Base-by-base conservation (phyloP, 2,797 vertebrate genomes). In the Crocidura indochinensis region DNA sequence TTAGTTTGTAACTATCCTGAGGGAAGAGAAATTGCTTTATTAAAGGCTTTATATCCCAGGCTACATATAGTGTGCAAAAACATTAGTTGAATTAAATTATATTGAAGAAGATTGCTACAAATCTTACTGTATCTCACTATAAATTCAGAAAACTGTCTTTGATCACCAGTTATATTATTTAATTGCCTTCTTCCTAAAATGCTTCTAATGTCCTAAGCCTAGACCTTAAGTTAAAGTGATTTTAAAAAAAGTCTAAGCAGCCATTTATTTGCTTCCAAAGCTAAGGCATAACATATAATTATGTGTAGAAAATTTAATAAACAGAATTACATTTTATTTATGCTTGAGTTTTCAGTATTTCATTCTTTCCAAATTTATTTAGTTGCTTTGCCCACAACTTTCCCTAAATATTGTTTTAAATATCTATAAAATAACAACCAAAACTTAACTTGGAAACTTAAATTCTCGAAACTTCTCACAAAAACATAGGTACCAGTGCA, bases 221-320 rank as follows among this genome's bases (percentile, higher is more conserved):
- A 92, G 76, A 90, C 26, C 17, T 85, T 91, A 46, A 82, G 51
- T 49, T 86, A 53, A 90, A 86, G 53, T 80, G 68, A 87, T 47
- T 67, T 38, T 73, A 22, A 65, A 53, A 84, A 62, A 85, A 85
- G 87, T 87, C 46, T 10, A 79, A 68, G 10, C 31, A 15, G n/a
- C 20, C 46, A 92, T 80, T 95, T 68, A 90, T 88, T 86, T 90
- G 38, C 53, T 81, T 86, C 47, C 44, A 53, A 44, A 77, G 38
- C 2, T 81, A 78, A 81, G 77, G 1, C 44, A 80, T 75, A 84
- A 44, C 65, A 68, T 83, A 22, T 77, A 81, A 90, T 92, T 87
- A 87, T 47, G 22, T 76, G 19, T 84, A 29, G 27, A 62, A 87
- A 86, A 87, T 88, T 87, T 94, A 87, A 87, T 92, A 84, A 68